Evolutionary conservation across 2,797 vertebrate species (phyloP).

Genomic region (Loris lydekkerianus): DNA sequence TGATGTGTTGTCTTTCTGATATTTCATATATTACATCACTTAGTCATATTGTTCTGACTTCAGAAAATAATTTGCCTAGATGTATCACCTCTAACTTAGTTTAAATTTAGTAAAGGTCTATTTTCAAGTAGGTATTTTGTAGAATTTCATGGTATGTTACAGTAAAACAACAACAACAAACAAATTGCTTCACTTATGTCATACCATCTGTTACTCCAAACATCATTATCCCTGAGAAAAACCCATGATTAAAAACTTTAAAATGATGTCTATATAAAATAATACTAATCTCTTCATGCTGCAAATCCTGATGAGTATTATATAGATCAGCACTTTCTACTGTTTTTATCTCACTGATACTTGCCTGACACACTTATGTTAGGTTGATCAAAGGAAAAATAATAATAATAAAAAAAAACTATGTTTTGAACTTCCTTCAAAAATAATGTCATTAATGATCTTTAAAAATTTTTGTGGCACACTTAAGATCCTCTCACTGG

Average conservation of each 20-base stretch:
- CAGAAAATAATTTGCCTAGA: not conserved
- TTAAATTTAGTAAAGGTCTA: slow-evolving; percentile 8
- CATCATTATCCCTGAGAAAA: not conserved
- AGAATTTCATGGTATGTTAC: not conserved
- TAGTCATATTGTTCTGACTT: slow-evolving; percentile 20
- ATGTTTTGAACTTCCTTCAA: too few relatives aligned
- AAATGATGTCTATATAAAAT: not conserved
- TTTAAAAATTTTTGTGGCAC: too few relatives aligned
- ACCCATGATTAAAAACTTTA: not conserved
- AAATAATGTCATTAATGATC: too few relatives aligned
- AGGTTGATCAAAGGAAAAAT: too few relatives aligned
- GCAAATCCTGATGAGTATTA: not conserved
- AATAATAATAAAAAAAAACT: too few relatives aligned
- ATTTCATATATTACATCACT: not conserved
- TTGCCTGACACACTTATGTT: too few relatives aligned
- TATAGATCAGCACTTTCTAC: not conserved
- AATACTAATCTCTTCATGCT: not conserved
- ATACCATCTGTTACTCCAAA: slow-evolving; percentile 17
- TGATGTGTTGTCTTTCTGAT: not conserved
- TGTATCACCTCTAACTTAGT: not conserved
- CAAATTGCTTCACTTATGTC: slow-evolving; percentile 1
- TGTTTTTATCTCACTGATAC: too few relatives aligned
- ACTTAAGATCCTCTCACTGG: too few relatives aligned
- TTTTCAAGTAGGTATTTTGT: slow-evolving; percentile 29
- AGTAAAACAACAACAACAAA: slow-evolving; percentile 31